Conservation (phyloP, 2,888 invertebrate species). For the Plemyria rubiginata region DNA sequence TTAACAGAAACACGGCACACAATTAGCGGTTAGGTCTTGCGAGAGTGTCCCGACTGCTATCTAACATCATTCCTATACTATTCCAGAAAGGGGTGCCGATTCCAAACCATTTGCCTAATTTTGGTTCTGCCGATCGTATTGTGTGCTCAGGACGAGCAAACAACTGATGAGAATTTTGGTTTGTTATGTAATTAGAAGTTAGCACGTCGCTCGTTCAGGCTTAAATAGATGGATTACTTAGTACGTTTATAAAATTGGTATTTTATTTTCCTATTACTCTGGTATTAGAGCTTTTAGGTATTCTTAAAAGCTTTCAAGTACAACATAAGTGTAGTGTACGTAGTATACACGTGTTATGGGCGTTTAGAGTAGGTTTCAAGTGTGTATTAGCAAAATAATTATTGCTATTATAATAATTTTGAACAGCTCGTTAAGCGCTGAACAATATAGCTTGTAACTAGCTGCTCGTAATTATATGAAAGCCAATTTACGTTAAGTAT, state of each 20-base stretch:
- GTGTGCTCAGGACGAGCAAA: slow-evolving; percentile 62
- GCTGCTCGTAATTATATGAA: slow-evolving; percentile 35
- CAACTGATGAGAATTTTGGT: slow-evolving; percentile 61
- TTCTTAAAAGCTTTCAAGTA: slow-evolving; percentile 8
- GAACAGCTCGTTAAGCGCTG: slow-evolving; percentile 28
- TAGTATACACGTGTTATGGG: slow-evolving; percentile 6
- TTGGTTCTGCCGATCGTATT: slow-evolving; percentile 58
- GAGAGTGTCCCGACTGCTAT: slow-evolving; percentile 41
- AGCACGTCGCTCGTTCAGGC: slow-evolving; percentile 50
- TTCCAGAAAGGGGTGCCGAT: slow-evolving; percentile 62
- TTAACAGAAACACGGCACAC: slow-evolving; percentile 59
- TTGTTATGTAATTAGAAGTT: slow-evolving; percentile 64
- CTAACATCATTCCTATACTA: slow-evolving; percentile 66
- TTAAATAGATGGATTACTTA: slow-evolving; percentile 17
- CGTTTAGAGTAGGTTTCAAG: slow-evolving; percentile 7
- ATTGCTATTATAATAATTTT: slow-evolving; percentile 33
- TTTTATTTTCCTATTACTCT: slow-evolving; percentile 14
- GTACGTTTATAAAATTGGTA: slow-evolving; percentile 8
- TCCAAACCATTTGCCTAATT: slow-evolving; percentile 63
- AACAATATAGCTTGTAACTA: slow-evolving; percentile 32
- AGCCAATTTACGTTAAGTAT: slow-evolving; percentile 39
- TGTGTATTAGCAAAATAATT: slow-evolving; percentile 23
- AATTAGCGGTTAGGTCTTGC: slow-evolving; percentile 66
- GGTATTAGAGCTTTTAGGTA: slow-evolving; percentile 6
- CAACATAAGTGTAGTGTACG: slow-evolving; percentile 4